Evolutionary conservation across 2,888 invertebrate genomes (phyloP).

Genomic region (Drosophila paranaensis): DNA sequence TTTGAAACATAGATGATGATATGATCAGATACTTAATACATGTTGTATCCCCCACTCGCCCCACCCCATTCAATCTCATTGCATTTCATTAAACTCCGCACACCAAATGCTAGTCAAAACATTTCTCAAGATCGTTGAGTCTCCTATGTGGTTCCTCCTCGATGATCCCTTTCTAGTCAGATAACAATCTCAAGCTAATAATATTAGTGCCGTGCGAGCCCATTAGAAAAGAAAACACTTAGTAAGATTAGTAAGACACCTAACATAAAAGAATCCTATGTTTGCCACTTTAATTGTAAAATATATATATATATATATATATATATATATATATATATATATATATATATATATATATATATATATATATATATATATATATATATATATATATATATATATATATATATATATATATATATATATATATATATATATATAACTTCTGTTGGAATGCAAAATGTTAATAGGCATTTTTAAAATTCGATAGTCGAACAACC

Average conservation of each 20-base stretch:
- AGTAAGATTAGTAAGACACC: slow-evolving; percentile 19
- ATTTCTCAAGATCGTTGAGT: slow-evolving; percentile 12
- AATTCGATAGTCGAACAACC: slow-evolving; percentile 46
- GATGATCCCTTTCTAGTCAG: slow-evolving; percentile 24
- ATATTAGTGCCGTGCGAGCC: slow-evolving; percentile 21
- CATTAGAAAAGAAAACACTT: slow-evolving; percentile 5
- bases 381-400: slow-evolving; percentile 62
- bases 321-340: slow-evolving; percentile 2
- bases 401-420: slow-evolving; percentile 71
- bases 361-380: slow-evolving; percentile 59
- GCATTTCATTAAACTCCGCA: slow-evolving; percentile 21
- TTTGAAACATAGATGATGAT: slow-evolving; percentile 7
- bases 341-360: background rate
- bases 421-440: slow-evolving; percentile 30
- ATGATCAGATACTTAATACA: slow-evolving; percentile 9
- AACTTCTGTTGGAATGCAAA: slow-evolving; percentile 58
- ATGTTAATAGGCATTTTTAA: slow-evolving; percentile 71
- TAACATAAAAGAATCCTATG: slow-evolving; percentile 38
- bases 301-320: slow-evolving; percentile 57
- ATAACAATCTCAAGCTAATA: slow-evolving; percentile 53
- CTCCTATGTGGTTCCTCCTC: slow-evolving; percentile 34
- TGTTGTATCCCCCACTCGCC: background rate
- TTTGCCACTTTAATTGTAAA: slow-evolving; percentile 66
- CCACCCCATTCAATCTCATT: slow-evolving; percentile 4
- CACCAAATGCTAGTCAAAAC: slow-evolving; percentile 58